Conservation (phyloP, 1,140 invertebrate species). For the Pararge aegeria region DNA sequence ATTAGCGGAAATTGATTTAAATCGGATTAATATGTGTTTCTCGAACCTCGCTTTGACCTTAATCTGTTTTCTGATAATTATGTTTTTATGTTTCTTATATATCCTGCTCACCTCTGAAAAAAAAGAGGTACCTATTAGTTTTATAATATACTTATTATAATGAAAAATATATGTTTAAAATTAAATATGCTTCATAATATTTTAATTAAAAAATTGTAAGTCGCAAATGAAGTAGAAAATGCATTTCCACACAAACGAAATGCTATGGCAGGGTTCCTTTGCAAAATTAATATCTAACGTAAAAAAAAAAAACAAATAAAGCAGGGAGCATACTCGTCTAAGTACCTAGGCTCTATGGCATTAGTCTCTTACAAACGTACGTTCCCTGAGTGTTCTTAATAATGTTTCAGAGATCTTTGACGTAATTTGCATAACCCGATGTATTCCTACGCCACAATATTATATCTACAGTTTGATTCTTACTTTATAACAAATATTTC, state of each 20-base stretch:
- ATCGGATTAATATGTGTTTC: background rate
- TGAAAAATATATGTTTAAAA: background rate
- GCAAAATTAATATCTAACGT: conserved; percentile 21
- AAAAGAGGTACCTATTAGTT: background rate
- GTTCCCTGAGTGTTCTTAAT: conserved; percentile 16
- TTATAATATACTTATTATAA: background rate
- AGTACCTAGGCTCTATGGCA: conserved; percentile 16
- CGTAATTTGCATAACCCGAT: conserved; percentile 25
- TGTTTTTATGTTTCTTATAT: too few relatives aligned
- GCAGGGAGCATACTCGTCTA: conserved; percentile 6
- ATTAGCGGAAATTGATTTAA: background rate
- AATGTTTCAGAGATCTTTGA: conserved; percentile 25
- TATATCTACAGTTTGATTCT: conserved; percentile 5
- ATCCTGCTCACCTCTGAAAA: too few relatives aligned
- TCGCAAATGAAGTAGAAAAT: conserved; percentile 11
- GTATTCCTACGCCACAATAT: conserved; percentile 15
- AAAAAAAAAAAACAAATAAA: conserved; percentile 18
- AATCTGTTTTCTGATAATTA: background rate
- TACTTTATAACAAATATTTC: too few relatives aligned
- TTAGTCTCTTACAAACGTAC: conserved; percentile 19
- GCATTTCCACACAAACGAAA: background rate
- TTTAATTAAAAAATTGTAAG: too few relatives aligned
- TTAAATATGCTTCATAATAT: background rate
- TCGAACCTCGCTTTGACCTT: background rate
- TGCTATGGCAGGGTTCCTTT: conserved; percentile 22